Evolutionary conservation across 2,888 invertebrate species (phyloP).

Genomic region (Lycocerus yunnanus): DNA sequence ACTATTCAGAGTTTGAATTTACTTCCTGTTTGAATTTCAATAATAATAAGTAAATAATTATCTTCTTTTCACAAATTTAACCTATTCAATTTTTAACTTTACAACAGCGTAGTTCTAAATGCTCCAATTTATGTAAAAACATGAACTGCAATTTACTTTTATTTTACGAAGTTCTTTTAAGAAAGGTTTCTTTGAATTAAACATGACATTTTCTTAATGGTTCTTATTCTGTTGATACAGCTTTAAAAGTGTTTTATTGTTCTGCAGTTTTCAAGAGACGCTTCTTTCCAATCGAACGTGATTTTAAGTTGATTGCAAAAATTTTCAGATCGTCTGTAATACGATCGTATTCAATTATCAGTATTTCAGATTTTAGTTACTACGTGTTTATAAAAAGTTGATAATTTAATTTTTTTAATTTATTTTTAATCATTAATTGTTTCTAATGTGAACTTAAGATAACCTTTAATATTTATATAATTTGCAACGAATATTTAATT

Average conservation of each 20-base stretch:
- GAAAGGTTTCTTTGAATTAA: slow-evolving; percentile 30
- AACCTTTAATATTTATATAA: background rate
- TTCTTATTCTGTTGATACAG: background rate
- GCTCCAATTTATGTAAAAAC: background rate
- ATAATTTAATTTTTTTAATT: background rate
- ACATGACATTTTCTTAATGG: slow-evolving; percentile 14
- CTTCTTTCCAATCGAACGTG: slow-evolving; percentile 22
- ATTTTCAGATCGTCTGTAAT: slow-evolving; percentile 1
- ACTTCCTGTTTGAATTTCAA: no score
- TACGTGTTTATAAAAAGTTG: background rate
- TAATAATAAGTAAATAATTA: no score
- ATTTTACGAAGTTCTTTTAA: background rate
- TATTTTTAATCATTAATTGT: background rate
- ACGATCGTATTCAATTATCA: background rate
- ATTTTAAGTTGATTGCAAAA: slow-evolving; percentile 23
- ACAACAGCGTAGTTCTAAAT: background rate
- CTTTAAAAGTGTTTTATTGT: slow-evolving; percentile 21
- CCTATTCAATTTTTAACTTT: background rate
- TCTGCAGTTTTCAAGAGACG: background rate
- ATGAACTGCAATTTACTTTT: background rate
- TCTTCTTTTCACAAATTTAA: no score
- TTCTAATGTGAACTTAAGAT: background rate
- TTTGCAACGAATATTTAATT: background rate
- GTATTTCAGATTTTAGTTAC: background rate
- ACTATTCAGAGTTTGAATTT: no score